Percentiles rank a stretch among this genome's conserved stretches.
These are phyloP conservation scores for Lottia gigantea DNA, from an alignment of 2,888 invertebrate species.

Conservation along the genomic window DNA sequence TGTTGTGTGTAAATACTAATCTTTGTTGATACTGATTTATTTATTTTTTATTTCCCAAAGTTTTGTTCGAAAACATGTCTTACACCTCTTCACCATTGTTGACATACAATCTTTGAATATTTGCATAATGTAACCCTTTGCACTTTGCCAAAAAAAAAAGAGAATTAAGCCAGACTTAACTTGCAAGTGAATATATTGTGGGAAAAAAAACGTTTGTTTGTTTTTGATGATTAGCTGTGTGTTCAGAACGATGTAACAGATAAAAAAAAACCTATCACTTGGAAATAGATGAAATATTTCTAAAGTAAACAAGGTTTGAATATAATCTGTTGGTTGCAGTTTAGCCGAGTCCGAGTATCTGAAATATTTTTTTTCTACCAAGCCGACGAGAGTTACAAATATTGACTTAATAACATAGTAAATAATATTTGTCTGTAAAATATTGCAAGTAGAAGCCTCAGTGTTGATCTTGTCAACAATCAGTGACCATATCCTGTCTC, in stretches of 20 bases:
- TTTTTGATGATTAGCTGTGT: not conserved
- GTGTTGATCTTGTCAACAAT: slow-evolving; percentile 3
- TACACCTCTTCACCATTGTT: not conserved
- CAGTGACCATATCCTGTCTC: slow-evolving; percentile 8
- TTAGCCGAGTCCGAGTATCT: not conserved
- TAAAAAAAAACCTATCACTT: slow-evolving; percentile 3
- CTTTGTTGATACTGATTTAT: slow-evolving; percentile 4
- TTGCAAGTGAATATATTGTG: slow-evolving; percentile 1
- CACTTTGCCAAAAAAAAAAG: slow-evolving; percentile 2
- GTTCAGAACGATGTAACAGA: not conserved
- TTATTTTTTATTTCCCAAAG: not conserved
- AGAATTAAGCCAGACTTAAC: not conserved
- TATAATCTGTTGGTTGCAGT: slow-evolving; percentile 4
- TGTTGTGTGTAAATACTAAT: not conserved
- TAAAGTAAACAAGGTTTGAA: not conserved
- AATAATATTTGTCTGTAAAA: slow-evolving; percentile 11
- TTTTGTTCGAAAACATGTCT: not conserved
- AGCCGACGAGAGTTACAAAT: not conserved
- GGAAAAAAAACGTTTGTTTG: slow-evolving; percentile 2
- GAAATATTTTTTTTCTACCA: slow-evolving; percentile 2
- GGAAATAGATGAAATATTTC: slow-evolving; percentile 7
- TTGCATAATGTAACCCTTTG: slow-evolving; percentile 4
- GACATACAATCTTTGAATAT: not conserved
- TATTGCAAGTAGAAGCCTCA: slow-evolving; percentile 5
- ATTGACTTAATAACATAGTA: slow-evolving; percentile 10